Evolutionary conservation across 2,888 invertebrate genomes (phyloP).

Genomic region (Ypsolopha sequella): DNA sequence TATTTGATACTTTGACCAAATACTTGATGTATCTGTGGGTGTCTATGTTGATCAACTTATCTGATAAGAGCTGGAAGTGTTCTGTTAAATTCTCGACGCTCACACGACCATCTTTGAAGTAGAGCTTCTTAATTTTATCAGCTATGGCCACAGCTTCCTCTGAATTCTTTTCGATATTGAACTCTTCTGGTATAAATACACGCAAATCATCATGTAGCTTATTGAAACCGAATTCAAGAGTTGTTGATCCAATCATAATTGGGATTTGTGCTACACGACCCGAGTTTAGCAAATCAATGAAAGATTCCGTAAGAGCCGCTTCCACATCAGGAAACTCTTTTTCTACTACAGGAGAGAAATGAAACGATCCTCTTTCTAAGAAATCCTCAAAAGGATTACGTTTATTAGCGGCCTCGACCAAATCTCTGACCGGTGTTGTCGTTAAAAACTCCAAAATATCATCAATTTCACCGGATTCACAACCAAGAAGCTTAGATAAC

Average conservation of each 20-base stretch:
- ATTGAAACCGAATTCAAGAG: slow-evolving; percentile 34
- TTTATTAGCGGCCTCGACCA: slow-evolving; percentile 35
- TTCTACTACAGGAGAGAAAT: slow-evolving; percentile 39
- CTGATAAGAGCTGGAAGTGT: slow-evolving; percentile 41
- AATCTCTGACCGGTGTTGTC: slow-evolving; percentile 40
- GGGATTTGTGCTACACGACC: slow-evolving; percentile 47
- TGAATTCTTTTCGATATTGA: slow-evolving; percentile 38
- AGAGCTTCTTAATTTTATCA: slow-evolving; percentile 35
- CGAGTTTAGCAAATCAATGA: slow-evolving; percentile 41
- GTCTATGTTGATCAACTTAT: slow-evolving; percentile 33
- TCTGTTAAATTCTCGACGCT: slow-evolving; percentile 32
- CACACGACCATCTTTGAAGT: slow-evolving; percentile 35
- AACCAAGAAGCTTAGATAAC: slow-evolving; percentile 38
- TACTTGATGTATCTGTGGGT: slow-evolving; percentile 46
- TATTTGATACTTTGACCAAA: slow-evolving; percentile 38
- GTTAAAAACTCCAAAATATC: slow-evolving; percentile 47
- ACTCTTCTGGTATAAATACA: slow-evolving; percentile 34
- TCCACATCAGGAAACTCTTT: slow-evolving; percentile 52
- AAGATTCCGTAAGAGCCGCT: slow-evolving; percentile 40
- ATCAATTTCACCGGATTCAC: slow-evolving; percentile 36
- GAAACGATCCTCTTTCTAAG: slow-evolving; percentile 12
- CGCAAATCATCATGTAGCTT: slow-evolving; percentile 36
- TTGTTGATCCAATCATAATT: slow-evolving; percentile 44
- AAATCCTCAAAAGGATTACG: slow-evolving; percentile 15
- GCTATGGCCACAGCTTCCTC: slow-evolving; percentile 33